Evolutionary conservation across 1,140 invertebrate species (phyloP).

Genomic region (Schlechtendalia chinensis): DNA sequence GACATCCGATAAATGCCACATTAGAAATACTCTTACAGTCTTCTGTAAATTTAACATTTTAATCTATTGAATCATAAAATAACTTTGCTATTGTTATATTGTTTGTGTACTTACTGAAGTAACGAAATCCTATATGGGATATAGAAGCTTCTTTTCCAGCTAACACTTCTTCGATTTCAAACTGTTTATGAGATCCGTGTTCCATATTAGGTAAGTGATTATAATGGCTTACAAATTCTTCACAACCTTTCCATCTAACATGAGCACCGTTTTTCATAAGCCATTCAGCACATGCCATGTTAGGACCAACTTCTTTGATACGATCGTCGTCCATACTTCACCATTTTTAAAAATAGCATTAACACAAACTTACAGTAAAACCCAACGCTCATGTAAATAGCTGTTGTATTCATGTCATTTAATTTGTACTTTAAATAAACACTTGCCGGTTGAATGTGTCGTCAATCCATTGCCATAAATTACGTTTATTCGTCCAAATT

Average conservation of each 20-base stretch:
- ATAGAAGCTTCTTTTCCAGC: conserved; percentile 70
- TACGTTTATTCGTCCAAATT: neutral
- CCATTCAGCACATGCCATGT: conserved; percentile 89
- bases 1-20: conserved; percentile 20
- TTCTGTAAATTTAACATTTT: conserved; percentile 22
- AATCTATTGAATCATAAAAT: neutral
- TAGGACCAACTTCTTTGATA: conserved; percentile 74
- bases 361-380: neutral
- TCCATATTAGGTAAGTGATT: conserved; percentile 63
- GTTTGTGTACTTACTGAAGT: conserved; percentile 65
- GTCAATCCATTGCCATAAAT: conserved; percentile 35
- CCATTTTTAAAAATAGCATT: neutral
- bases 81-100: neutral
- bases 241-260: conserved; percentile 65
- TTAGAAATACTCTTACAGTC: conserved; percentile 14
- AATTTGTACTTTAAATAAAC: neutral
- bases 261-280: conserved; percentile 76
- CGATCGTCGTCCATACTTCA: conserved; percentile 57
- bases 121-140: conserved; percentile 73
- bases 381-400: neutral
- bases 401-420: neutral
- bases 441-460: conserved; percentile 38
- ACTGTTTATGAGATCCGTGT: conserved; percentile 55
- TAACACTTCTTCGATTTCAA: conserved; percentile 70
- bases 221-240: conserved; percentile 66